Evolutionary conservation across 92 coral and sea anemone genomes (phyloP), one percentile per base, ranked within the genome.

Genomic region (Zoanthus sansibaricus): DNA sequence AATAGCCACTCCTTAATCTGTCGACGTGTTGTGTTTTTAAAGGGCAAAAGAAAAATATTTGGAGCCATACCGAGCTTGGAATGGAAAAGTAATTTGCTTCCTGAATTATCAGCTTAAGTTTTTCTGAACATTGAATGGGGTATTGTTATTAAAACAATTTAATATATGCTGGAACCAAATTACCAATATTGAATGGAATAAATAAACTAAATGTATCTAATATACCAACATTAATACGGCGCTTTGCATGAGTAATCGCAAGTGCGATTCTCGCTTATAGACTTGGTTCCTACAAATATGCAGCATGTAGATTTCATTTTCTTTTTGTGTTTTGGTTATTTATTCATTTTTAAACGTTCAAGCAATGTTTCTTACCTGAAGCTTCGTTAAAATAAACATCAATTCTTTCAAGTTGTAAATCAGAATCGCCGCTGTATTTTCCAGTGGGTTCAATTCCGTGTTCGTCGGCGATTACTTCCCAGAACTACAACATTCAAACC

Each of bases 401-500:
- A 10, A 93, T 91, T 86, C 93, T 91, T 54, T 93, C 90, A 47
- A 93, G 94, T 37, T 93, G 96, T 37, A 75, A 20, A 47, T 91
- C 94, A 0, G 94, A 72, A 47, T 93, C 92, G 1, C 96, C 96
- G 15, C 30, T 64, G 71, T 93, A 93, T 0, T 90, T 51, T 0
- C 96, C 96, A 2, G 94, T 93, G 5, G 96, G 91, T 68, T 93
- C 96, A 17, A 93, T 72, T 13, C 96, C 96, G 76, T 93, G 96
- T 61, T 93, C 95, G 13, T 88, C 95, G 0, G 93, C 89, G 88
- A 93, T 93, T 6, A 86, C 95, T 62, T 93, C 95, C 96, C 96
- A 93, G 77, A 93, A 93, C 96, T 93, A 56, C 20, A 82, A 58
- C 64, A 51, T 56, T 71, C 20, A 85, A 55, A 25, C 7, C 44